Evolutionary conservation across 2,888 invertebrate genomes (phyloP).

Genomic region (Endomychus coccineus): DNA sequence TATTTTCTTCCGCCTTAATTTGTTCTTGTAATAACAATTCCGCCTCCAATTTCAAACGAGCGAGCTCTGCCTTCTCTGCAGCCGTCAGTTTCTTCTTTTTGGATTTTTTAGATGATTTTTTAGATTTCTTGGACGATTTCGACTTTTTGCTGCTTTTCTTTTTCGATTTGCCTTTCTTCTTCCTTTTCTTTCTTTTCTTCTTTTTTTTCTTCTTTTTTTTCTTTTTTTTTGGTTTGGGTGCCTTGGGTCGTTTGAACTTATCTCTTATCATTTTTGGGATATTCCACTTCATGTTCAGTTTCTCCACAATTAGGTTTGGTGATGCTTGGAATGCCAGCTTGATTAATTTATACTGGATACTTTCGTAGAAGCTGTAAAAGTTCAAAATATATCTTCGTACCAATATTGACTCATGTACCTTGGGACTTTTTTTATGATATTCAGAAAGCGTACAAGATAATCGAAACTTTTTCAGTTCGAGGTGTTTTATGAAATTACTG

Average conservation of each 20-base stretch:
- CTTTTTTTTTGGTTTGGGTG: slow-evolving; percentile 28
- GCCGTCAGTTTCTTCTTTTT: slow-evolving; percentile 25
- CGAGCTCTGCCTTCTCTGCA: slow-evolving; percentile 31
- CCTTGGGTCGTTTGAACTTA: slow-evolving; percentile 30
- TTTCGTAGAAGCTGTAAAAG: slow-evolving; percentile 37
- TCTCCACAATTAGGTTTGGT: slow-evolving; percentile 35
- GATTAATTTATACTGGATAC: slow-evolving; percentile 37
- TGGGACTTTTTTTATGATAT: no score
- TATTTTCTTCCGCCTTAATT: slow-evolving; percentile 32
- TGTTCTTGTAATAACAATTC: slow-evolving; percentile 27
- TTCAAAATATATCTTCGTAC: no score
- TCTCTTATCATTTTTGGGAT: slow-evolving; percentile 37
- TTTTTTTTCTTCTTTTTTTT: slow-evolving; percentile 27
- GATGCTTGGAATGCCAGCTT: slow-evolving; percentile 32
- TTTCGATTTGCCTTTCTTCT: slow-evolving; percentile 12
- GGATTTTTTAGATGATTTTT: slow-evolving; percentile 13
- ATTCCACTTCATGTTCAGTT: slow-evolving; percentile 35
- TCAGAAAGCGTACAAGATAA: no score
- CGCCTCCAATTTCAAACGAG: slow-evolving; percentile 28
- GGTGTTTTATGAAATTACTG: no score
- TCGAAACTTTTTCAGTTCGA: no score
- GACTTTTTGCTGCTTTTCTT: slow-evolving; percentile 26
- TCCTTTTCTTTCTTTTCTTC: slow-evolving; percentile 22
- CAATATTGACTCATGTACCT: no score
- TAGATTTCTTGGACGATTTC: slow-evolving; percentile 20